A percentile compares a stretch with the other conserved stretches of the same genome.
Evolutionary conservation across 2,797 vertebrate genomes (phyloP).

Genomic region (Enteromius anoplus): DNA sequence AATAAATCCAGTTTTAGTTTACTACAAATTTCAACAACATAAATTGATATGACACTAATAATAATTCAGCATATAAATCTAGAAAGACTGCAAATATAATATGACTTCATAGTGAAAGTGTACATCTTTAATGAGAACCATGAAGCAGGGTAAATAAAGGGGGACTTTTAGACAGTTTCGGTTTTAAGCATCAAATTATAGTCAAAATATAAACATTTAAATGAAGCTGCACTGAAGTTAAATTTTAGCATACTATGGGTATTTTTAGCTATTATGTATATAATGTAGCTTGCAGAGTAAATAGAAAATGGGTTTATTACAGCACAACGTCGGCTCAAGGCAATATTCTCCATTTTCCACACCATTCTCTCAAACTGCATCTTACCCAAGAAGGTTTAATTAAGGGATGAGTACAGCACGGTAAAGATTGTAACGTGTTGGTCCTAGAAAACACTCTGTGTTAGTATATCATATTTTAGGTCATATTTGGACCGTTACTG

Average conservation of each 20-base stretch:
- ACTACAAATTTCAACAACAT: neutral
- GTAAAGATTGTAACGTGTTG: constrained; percentile 20
- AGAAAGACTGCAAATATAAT: neutral
- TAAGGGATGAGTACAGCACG: constrained; percentile 39
- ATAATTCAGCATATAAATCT: neutral
- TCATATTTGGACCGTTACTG: neutral
- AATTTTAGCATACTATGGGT: neutral
- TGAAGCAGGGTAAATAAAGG: neutral
- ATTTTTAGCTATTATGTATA: neutral
- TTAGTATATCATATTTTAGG: neutral
- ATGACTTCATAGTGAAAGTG: neutral
- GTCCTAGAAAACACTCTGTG: constrained; percentile 44
- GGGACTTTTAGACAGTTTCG: neutral
- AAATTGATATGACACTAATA: neutral
- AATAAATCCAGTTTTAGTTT: constrained; percentile 9
- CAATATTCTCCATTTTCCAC: constrained; percentile 57
- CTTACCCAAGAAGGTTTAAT: constrained; percentile 57
- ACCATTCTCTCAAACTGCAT: constrained; percentile 55
- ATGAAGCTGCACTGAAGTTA: neutral
- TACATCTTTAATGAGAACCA: neutral
- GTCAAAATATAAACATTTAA: neutral
- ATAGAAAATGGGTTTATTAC: constrained; percentile 33
- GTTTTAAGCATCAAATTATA: neutral
- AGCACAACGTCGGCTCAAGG: constrained; percentile 47
- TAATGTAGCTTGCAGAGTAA: constrained; percentile 11